Percentiles rank a stretch among this genome's conserved stretches.
These are phyloP conservation scores for Sylvicapra grimmia DNA, from an alignment of 2,113 vertebrate species.

Conservation along the genomic window DNA sequence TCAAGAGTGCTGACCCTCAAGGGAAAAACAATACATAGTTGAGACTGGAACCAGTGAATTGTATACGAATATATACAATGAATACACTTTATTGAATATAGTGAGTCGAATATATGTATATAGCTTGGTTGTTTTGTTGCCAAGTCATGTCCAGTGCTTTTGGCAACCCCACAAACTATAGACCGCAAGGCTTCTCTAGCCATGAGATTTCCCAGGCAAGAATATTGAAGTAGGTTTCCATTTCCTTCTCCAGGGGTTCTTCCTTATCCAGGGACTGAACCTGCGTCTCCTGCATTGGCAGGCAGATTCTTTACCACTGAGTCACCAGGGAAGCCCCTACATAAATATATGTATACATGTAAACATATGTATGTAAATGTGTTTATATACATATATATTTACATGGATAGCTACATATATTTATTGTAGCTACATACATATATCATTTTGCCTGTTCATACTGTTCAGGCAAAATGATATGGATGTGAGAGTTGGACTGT, in stretches of 20 bases:
- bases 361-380: not conserved
- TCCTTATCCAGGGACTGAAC: not conserved
- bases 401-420: not conserved
- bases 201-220: not conserved
- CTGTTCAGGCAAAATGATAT: too few relatives aligned
- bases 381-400: not conserved
- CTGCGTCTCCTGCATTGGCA: not conserved
- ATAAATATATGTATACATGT: not conserved
- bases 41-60: not conserved
- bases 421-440: not conserved
- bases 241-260: not conserved
- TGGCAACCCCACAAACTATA: not conserved
- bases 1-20: not conserved
- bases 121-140: not conserved
- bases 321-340: not conserved
- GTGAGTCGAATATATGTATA: not conserved
- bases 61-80: not conserved
- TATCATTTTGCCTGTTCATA: too few relatives aligned
- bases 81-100: not conserved
- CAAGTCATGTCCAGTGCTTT: not conserved
- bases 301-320: not conserved
- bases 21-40: not conserved
- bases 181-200: not conserved
- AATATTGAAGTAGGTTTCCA: not conserved
- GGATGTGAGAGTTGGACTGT: too few relatives aligned